Conservation (phyloP, 2,113 vertebrate genomes). For the Cottus gobio region DNA sequence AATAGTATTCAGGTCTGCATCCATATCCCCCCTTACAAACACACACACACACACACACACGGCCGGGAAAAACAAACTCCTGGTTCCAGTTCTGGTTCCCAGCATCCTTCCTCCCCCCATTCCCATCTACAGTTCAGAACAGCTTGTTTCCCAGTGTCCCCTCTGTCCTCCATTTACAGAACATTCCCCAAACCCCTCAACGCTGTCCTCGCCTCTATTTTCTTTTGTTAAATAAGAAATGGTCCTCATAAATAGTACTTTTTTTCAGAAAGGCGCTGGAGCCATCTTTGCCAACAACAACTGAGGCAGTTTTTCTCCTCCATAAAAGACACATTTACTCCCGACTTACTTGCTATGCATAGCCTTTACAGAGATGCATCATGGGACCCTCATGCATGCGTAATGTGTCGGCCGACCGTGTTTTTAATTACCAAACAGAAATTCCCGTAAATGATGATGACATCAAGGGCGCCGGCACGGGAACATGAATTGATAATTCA, state of each 20-base stretch:
- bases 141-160: not conserved
- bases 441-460: slow-evolving; percentile 8
- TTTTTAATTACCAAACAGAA: slow-evolving; percentile 9
- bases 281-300: not conserved
- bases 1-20: not conserved
- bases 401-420: not conserved
- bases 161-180: not conserved
- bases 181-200: not conserved
- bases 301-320: not conserved
- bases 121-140: not conserved
- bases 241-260: not conserved
- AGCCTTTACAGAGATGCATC: not conserved
- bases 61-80: not conserved
- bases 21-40: not conserved
- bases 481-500: slow-evolving; percentile 1
- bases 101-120: not conserved
- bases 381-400: not conserved
- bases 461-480: not conserved
- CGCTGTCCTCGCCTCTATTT: not conserved
- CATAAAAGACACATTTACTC: not conserved
- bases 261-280: not conserved
- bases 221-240: not conserved
- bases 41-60: not conserved
- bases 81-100: not conserved
- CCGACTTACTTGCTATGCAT: not conserved